Conservation (phyloP, 2,797 vertebrate genomes). For the Smutsia gigantea region DNA sequence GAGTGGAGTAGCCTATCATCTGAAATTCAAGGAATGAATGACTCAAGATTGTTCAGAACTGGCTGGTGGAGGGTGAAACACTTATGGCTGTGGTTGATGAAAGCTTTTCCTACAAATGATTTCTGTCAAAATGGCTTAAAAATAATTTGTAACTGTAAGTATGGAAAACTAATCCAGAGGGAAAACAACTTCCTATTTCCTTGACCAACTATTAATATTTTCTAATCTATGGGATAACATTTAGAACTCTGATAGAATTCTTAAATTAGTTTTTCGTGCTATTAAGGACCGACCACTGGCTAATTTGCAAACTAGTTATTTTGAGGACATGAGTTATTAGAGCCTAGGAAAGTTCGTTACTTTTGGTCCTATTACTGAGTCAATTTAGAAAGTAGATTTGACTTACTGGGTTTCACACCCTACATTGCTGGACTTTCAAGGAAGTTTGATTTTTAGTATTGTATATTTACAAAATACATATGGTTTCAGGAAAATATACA, state of each 20-base stretch:
- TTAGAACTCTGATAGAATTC: neutral
- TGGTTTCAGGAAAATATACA: neutral
- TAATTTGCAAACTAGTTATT: neutral
- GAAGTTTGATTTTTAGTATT: neutral
- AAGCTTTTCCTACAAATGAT: neutral
- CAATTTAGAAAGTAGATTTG: neutral
- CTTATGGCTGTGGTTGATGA: neutral
- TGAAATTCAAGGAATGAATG: neutral
- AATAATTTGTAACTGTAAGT: neutral
- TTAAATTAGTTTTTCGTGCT: neutral
- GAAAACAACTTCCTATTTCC: neutral
- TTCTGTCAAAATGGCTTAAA: neutral
- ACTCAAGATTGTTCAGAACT: neutral
- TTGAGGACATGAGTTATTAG: neutral
- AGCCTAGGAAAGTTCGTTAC: neutral
- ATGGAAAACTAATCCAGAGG: neutral
- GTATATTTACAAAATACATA: slow-evolving; percentile 5
- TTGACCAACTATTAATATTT: neutral
- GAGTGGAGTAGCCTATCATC: neutral
- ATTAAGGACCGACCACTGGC: neutral
- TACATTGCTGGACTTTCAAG: neutral
- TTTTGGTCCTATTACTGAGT: slow-evolving; percentile 29
- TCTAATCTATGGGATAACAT: neutral
- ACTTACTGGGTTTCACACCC: neutral
- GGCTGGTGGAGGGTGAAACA: neutral